Conservation (phyloP, 2,797 vertebrate genomes). For the Naso thynnoides region DNA sequence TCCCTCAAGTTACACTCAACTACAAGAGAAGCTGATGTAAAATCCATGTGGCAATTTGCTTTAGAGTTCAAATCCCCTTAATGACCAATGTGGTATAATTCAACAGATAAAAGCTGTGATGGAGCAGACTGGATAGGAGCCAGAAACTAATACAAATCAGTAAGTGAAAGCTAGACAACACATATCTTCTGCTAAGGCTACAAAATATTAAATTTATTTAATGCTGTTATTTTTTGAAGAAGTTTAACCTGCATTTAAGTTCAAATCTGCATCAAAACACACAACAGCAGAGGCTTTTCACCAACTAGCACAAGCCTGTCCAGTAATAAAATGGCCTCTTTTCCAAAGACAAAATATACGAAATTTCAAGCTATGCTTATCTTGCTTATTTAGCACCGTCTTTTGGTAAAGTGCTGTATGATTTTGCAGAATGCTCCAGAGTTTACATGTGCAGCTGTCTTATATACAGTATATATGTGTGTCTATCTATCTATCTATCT, state of each 20-base stretch:
- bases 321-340: neutral
- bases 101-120: neutral
- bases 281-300: neutral
- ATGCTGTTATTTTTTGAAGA: neutral
- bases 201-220: neutral
- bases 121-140: too few species aligned
- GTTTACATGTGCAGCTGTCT: too few species aligned
- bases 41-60: neutral
- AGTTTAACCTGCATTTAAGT: neutral
- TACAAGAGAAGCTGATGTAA: neutral
- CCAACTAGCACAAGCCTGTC: neutral
- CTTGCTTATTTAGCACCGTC: neutral
- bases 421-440: neutral
- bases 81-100: neutral
- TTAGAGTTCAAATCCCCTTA: neutral
- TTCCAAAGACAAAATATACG: neutral
- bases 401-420: too few species aligned
- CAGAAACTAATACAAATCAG: too few species aligned
- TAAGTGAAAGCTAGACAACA: too few species aligned
- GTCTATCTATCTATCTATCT: too few species aligned
- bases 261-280: neutral
- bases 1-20: neutral
- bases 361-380: neutral
- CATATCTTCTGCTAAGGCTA: too few species aligned
- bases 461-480: too few species aligned